These are phyloP conservation scores for Nomada goodeniana DNA, from an alignment of 2,888 invertebrate genomes.

Conservation along the genomic window DNA sequence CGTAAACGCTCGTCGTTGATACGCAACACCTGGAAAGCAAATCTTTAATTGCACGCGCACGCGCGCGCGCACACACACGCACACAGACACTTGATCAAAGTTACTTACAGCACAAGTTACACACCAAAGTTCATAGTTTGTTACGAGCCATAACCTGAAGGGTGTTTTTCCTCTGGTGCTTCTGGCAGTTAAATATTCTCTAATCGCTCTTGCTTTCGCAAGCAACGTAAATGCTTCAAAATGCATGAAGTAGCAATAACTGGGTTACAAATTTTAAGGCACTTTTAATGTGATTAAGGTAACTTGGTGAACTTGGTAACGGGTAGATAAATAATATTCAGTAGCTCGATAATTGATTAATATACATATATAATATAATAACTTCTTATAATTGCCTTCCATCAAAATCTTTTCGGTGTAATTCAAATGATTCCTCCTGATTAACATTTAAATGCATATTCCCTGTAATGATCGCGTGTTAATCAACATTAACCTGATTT, in stretches of 20 bases:
- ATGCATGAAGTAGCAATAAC: not conserved
- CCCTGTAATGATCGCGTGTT: no score
- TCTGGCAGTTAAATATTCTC: not conserved
- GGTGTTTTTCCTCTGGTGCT: not conserved
- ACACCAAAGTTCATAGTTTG: constrained; percentile 16
- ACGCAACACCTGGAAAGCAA: constrained; percentile 1
- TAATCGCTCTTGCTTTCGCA: not conserved
- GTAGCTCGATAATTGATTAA: no score
- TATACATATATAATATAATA: no score
- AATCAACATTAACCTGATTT: no score
- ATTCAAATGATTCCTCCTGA: no score
- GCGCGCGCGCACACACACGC: no score
- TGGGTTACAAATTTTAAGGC: no score
- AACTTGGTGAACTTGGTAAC: not conserved
- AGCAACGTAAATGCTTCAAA: not conserved
- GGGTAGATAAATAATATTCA: not conserved
- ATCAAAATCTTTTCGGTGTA: no score
- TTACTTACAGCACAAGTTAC: constrained; percentile 15
- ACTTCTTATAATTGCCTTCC: no score
- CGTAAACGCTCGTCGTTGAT: constrained; percentile 9
- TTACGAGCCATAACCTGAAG: not conserved
- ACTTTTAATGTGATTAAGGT: not conserved
- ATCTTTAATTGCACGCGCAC: constrained; percentile 22
- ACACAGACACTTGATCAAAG: no score
- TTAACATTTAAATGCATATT: no score